phyloP scores from a whole-genome alignment of 1,140 invertebrate species.

The Procambarus clarkii region DNA sequence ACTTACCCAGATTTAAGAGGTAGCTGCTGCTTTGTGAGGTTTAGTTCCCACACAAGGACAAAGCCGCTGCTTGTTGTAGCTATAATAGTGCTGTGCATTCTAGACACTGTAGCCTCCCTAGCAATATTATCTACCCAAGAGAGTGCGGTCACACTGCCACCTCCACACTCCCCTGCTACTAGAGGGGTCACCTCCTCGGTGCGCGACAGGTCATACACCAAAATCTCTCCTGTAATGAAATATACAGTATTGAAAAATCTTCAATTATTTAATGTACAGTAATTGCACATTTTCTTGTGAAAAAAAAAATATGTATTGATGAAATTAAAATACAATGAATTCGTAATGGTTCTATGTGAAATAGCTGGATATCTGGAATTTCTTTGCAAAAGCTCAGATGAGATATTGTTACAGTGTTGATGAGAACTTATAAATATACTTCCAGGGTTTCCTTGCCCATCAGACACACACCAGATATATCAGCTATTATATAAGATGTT shows the following conservation, averaged over 20 bases:
- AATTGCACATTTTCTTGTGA: no score
- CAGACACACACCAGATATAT: no score
- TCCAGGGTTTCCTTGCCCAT: no score
- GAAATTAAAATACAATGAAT: no score
- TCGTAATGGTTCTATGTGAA: no score
- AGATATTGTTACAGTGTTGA: no score
- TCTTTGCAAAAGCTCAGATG: no score
- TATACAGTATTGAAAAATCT: background rate
- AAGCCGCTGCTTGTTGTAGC: constrained; percentile 49
- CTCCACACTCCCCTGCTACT: constrained; percentile 47
- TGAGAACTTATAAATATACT: no score
- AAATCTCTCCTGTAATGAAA: constrained; percentile 53
- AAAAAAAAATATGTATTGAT: no score
- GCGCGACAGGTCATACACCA: constrained; percentile 59
- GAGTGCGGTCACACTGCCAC: constrained; percentile 51
- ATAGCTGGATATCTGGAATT: no score
- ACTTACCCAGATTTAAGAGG: constrained; percentile 63
- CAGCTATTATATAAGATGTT: no score
- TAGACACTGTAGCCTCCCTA: background rate
- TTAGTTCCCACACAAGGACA: constrained; percentile 52
- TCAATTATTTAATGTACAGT: no score
- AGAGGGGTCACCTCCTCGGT: constrained; percentile 53
- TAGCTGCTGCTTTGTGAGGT: constrained; percentile 49
- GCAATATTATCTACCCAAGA: constrained; percentile 20
- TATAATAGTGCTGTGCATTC: constrained; percentile 1